Conservation (phyloP, 1,140 invertebrate genomes). For the Leptopilina clavipes region DNA sequence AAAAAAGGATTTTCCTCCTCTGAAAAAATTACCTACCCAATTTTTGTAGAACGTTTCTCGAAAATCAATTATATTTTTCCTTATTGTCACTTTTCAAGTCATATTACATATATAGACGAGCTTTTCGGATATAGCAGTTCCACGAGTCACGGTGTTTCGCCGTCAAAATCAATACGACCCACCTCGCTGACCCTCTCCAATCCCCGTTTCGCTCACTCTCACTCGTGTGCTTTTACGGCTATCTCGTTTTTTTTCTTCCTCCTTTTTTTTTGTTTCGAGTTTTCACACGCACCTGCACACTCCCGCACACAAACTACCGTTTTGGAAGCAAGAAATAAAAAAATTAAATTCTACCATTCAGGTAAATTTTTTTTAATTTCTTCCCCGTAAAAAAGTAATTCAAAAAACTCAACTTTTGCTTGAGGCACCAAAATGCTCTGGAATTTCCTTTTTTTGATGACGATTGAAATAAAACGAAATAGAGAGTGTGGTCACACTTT, state of each 20-base stretch:
- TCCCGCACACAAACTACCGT: not conserved
- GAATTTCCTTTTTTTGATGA: not conserved
- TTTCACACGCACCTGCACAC: not conserved
- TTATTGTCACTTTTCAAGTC: constrained; percentile 35
- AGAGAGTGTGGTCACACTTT: not conserved
- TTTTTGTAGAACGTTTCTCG: not conserved
- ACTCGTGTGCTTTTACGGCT: not conserved
- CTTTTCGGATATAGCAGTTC: constrained; percentile 28
- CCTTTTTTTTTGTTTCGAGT: not conserved
- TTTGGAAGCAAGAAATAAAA: too few species aligned
- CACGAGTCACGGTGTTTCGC: constrained; percentile 44
- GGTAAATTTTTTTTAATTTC: too few species aligned
- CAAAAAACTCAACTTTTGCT: too few species aligned
- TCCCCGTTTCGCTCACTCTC: constrained; percentile 35
- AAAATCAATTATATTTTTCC: not conserved
- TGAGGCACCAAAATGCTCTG: not conserved
- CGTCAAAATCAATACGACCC: constrained; percentile 59
- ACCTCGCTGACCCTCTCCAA: constrained; percentile 43
- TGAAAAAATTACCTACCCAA: not conserved
- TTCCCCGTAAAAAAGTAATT: too few species aligned
- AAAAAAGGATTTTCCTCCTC: too few species aligned
- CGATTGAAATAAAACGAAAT: not conserved
- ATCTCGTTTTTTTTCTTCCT: too few species aligned
- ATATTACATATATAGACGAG: not conserved
- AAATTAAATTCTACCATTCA: too few species aligned